phyloP scores from a whole-genome alignment of 2,113 vertebrate species.

The Fulica atra region DNA sequence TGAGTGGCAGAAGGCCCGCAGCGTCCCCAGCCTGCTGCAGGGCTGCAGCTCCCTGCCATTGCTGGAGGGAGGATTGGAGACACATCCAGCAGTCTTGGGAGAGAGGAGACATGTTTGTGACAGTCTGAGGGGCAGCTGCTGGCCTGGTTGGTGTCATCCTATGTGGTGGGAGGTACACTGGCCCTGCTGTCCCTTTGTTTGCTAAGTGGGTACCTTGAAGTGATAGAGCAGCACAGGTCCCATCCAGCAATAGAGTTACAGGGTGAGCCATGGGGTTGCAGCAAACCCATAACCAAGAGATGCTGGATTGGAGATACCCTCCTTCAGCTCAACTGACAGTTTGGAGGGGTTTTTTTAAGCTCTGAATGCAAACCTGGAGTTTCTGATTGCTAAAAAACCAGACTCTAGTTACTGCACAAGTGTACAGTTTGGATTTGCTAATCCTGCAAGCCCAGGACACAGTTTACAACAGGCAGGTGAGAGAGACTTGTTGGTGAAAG shows the following conservation, averaged over 20 bases:
- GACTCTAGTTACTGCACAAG: neutral
- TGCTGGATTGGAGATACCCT: neutral
- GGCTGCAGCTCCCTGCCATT: neutral
- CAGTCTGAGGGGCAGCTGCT: neutral
- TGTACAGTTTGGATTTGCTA: neutral
- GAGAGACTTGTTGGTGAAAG: neutral
- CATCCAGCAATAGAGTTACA: neutral
- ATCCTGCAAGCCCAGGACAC: neutral
- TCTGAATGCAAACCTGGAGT: too few relatives aligned
- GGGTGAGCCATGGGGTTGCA: neutral
- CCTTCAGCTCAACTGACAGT: neutral
- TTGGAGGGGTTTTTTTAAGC: too few relatives aligned
- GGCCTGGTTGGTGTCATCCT: neutral
- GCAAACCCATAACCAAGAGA: neutral
- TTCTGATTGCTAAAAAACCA: neutral
- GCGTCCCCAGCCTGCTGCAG: neutral
- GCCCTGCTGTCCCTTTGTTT: neutral
- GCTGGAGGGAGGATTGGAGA: neutral
- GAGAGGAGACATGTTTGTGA: neutral
- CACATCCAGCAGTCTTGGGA: fast-evolving
- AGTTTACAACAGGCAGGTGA: neutral
- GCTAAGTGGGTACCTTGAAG: neutral
- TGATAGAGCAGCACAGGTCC: neutral
- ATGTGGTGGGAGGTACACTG: neutral
- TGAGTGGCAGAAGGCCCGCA: conserved; percentile 25